Evolutionary conservation across 2,888 invertebrate species (phyloP), one percentile per base, ranked within the genome.

Genomic region (Therioaphis trifolii): DNA sequence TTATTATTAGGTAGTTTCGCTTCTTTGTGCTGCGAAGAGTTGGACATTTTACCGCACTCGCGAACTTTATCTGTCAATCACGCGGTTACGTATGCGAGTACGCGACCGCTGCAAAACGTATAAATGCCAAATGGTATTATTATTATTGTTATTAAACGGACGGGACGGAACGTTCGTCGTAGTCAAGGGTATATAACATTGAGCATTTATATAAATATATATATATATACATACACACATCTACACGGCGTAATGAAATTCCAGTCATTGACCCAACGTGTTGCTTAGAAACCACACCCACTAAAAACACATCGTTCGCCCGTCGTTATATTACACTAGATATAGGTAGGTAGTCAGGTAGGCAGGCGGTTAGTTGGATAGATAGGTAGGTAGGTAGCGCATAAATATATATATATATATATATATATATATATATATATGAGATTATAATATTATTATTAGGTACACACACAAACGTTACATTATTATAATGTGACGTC

Each of bases 181-280:
- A n/a, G n/a, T n/a, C 63, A 0, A 29, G 29, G 35, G 21, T 49
- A 72, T 4, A 12, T 29, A 29, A 18, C 63, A 15, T n/a, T n/a
- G n/a, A n/a, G n/a, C n/a, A n/a, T n/a, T n/a, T n/a, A n/a, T n/a
- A n/a, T n/a, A n/a, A n/a, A n/a, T n/a, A n/a, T n/a, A n/a, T n/a
- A n/a, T n/a, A n/a, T n/a, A n/a, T n/a, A n/a, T n/a, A n/a, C n/a
- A n/a, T n/a, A n/a, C n/a, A n/a, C n/a, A n/a, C n/a, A n/a, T n/a
- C n/a, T n/a, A n/a, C n/a, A n/a, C n/a, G n/a, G n/a, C 18, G 27
- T 35, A 46, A 46, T n/a, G 14, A n/a, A 29, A 49, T 52, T 68
- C 35, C 52, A 68, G 69, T 58, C 69, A 79, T 79, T 46, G 79
- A 79, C 55, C 79, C 27, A 79, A 79, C 79, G 14, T 58, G 79